Conservation (phyloP, 2,797 vertebrate species). For the Alosa sapidissima region DNA sequence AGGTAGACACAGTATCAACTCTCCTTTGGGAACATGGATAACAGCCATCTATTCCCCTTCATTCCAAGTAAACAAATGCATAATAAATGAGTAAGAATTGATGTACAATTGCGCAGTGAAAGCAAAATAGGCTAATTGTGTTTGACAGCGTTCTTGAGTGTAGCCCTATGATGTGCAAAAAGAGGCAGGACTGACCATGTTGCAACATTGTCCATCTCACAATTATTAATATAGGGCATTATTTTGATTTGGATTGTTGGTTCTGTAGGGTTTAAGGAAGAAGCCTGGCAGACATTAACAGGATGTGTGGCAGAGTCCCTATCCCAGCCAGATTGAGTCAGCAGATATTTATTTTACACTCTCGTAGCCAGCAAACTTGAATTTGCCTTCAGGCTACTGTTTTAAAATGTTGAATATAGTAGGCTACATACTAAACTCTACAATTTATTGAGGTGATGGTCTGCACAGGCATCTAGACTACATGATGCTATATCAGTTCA, state of each 20-base stretch:
- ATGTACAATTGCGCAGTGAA: background rate
- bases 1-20: conserved; percentile 9
- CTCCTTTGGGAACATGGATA: background rate
- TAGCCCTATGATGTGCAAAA: background rate
- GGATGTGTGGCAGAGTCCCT: background rate
- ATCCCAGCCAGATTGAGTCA: background rate
- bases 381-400: background rate
- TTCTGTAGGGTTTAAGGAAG: no score
- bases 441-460: background rate
- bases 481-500: background rate
- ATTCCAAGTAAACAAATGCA: background rate
- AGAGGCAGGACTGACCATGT: no score
- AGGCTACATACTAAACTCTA: background rate
- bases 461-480: background rate
- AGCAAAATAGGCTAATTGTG: background rate
- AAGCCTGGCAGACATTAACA: no score
- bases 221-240: no score
- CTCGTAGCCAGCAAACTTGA: background rate
- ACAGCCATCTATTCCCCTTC: background rate
- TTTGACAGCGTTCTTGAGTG: background rate
- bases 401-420: background rate
- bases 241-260: no score
- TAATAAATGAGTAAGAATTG: background rate
- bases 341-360: background rate
- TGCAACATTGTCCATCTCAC: background rate